phyloP scores from a whole-genome alignment of 2,113 vertebrate species.

The Cebus imitator region DNA sequence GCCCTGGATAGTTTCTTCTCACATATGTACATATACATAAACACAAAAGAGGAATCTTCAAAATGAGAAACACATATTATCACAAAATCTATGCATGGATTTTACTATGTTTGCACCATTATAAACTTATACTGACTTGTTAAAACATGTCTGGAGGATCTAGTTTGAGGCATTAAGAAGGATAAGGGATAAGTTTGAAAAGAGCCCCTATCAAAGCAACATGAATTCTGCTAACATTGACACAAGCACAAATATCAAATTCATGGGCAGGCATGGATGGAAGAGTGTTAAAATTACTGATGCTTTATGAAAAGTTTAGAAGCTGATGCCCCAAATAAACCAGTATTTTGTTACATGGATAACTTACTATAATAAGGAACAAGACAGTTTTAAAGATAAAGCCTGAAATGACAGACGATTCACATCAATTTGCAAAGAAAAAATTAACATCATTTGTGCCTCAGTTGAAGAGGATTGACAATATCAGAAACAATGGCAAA shows the following conservation, averaged over 20 bases:
- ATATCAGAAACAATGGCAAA: neutral
- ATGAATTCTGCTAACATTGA: neutral
- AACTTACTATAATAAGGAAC: neutral
- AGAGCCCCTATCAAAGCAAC: neutral
- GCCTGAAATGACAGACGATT: neutral
- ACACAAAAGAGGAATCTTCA: neutral
- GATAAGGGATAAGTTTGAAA: neutral
- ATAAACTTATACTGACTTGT: neutral
- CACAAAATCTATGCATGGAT: too few species aligned
- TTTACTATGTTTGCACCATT: neutral
- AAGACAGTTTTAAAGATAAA: neutral
- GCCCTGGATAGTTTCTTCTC: neutral
- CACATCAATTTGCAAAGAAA: neutral
- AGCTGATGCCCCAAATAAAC: neutral
- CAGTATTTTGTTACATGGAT: neutral
- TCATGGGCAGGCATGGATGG: neutral
- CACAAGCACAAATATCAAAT: neutral
- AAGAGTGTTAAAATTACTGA: neutral
- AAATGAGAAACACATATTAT: neutral
- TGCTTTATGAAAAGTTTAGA: neutral
- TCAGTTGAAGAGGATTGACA: neutral
- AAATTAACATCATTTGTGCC: neutral
- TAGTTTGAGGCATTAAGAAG: neutral
- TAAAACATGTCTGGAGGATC: neutral
- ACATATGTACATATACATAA: neutral